Evolutionary conservation across 2,113 vertebrate genomes (phyloP), one percentile per base, ranked within the genome.

Genomic region (Aphyosemion australe): DNA sequence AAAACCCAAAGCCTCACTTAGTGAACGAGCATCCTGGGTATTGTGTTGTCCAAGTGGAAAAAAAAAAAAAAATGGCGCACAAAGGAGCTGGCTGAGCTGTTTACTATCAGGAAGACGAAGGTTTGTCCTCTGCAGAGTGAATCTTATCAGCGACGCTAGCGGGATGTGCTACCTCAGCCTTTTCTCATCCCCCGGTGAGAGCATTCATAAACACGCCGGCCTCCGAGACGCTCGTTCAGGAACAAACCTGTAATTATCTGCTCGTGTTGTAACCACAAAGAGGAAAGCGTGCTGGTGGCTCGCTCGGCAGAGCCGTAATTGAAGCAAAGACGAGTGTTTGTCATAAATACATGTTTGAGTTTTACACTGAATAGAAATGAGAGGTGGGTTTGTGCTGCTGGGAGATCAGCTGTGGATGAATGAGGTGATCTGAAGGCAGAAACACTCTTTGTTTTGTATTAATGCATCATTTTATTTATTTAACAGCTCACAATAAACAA

Each of bases 201-300:
- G 39, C 45, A 43, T 39, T 10, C 20, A 32, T 59, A 45, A n/a
- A 76, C 13, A 49, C 4, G 0, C 45, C n/a, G 15, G 61, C 74
- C 59, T 49, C 61, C 0, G 4, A 61, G 57, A 64, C 47, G 66
- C 68, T 64, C 49, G 75, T 81, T 79, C 65, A 18, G 32, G 68
- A 82, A 82, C 76, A 80, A 76, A 85, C 60, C 68, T 71, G 71
- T 70, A 84, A 87, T 82, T 85, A 80, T 80, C 60, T 76, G 1
- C 60, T 54, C 12, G 2, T 41, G 65, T 51, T 72, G 65, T 49
- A 53, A 62, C 45, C 46, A 63, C 54, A 65, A 64, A 50, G 47
- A 64, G 42, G 52, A 46, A 37, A 18, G 8, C 74, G 53, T 76
- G 72, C 26, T 18, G 43, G 26, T 59, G 61, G 19, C 56, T 60